These are phyloP conservation scores for Myocastor coypus DNA, from an alignment of 2,113 vertebrate genomes.

Conservation along the genomic window DNA sequence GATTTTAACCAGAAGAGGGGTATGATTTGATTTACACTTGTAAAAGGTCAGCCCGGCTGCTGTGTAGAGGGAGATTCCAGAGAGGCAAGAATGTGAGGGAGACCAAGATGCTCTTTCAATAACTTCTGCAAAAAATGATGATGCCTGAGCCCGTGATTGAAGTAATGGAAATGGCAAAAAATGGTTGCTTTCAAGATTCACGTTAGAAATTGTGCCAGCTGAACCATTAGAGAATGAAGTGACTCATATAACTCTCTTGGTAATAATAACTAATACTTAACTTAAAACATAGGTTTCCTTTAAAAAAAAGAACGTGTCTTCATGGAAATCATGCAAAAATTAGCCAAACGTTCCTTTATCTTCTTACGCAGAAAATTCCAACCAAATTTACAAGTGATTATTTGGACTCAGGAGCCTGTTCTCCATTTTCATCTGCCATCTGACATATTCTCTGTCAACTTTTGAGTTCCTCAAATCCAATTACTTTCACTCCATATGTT, in stretches of 20 bases:
- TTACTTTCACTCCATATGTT: conserved; percentile 77
- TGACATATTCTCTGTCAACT: conserved; percentile 74
- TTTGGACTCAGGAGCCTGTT: conserved; percentile 62
- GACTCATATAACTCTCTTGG: background rate
- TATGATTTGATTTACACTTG: conserved; percentile 78
- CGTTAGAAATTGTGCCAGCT: background rate
- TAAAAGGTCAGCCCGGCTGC: conserved; percentile 75
- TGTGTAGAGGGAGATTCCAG: conserved; percentile 45
- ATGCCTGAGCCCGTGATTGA: background rate
- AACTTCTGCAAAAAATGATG: background rate
- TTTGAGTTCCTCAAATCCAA: conserved; percentile 70
- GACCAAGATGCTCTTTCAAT: background rate
- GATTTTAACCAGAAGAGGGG: conserved; percentile 68
- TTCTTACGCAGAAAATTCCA: conserved; percentile 52
- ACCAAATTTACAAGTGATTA: conserved; percentile 60
- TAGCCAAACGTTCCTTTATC: conserved; percentile 49
- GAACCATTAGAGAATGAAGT: background rate
- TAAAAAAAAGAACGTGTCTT: background rate
- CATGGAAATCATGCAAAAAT: conserved; percentile 54
- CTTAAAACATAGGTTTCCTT: conserved; percentile 45
- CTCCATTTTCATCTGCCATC: conserved; percentile 72
- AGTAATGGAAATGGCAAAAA: background rate
- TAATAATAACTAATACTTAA: background rate
- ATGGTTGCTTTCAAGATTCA: background rate
- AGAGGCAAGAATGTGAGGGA: background rate